These are phyloP conservation scores for Chunga burmeisteri DNA, from an alignment of 2,113 vertebrate genomes.

Conservation along the genomic window DNA sequence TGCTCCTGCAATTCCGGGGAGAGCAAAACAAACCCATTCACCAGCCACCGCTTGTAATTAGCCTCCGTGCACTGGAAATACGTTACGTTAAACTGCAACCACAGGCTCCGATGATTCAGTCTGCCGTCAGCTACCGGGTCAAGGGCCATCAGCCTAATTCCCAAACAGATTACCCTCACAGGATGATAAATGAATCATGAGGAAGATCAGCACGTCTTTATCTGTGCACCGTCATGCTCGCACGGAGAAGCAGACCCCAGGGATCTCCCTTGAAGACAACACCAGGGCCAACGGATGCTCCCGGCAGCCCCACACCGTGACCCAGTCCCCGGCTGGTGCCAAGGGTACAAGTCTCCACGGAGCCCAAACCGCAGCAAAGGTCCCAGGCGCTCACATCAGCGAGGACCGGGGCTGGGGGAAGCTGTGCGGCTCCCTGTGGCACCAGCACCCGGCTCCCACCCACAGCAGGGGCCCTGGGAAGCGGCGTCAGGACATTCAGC, in stretches of 20 bases:
- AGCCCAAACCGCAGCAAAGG: neutral
- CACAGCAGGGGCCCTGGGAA: neutral
- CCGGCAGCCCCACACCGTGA: rapidly evolving
- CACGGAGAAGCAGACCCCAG: neutral
- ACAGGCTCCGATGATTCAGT: neutral
- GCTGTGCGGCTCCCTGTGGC: rapidly evolving
- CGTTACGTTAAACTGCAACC: neutral
- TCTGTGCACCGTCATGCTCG: rapidly evolving
- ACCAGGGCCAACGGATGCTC: rapidly evolving
- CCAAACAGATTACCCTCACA: neutral
- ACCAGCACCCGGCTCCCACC: neutral
- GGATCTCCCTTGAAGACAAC: neutral
- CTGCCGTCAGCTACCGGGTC: neutral
- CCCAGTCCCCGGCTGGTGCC: rapidly evolving
- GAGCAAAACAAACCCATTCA: conserved; percentile 31
- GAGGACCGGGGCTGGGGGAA: rapidly evolving
- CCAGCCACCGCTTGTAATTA: neutral
- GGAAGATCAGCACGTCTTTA: neutral
- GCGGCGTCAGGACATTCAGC: neutral
- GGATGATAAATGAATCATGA: neutral
- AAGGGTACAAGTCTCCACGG: rapidly evolving
- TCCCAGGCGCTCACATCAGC: rapidly evolving
- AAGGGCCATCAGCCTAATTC: neutral
- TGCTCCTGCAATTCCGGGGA: neutral
- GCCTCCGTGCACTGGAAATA: neutral